Base-by-base conservation (phyloP, 92 coral and sea anemone genomes). In the Micromussa lordhowensis region DNA sequence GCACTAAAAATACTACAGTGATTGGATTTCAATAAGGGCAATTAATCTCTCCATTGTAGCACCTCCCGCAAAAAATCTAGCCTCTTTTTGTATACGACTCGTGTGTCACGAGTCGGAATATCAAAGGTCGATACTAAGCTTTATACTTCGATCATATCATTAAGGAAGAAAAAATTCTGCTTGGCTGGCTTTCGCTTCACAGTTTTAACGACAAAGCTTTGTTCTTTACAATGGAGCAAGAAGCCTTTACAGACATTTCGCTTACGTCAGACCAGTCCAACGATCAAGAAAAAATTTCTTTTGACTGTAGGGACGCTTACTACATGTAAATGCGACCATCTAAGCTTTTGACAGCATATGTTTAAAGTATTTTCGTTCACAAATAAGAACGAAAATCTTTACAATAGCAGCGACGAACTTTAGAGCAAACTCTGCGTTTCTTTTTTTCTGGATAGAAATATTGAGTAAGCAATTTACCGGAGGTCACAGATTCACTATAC, bases 401-500 rank as follows among this genome's bases (percentile, higher is more conserved):
- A 24, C 73, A 68, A 58, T 13, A 34, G 32, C 34, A 18, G 17
- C 15, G 16, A 17, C 54, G 71, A 74, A 55, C n/a, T 32, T n/a
- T 3, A 74, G 31, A 24, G 49, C 44, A 71, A 21, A 21, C 7
- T 19, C 26, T 71, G 26, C 77, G 21, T 71, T 71, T 71, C 48
- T 71, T 30, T 7, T 32, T 35, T 7, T 3, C 2, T n/a, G 48
- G 24, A 18, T 44, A 44, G 24, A 32, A 51, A 77, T 77, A 48
- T 77, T 22, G 58, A 48, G 59, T 48, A 77, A 48, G 22, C 31
- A 54, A 73, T 64, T 51, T 68, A 77, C 68, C 89, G 89, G 89
- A 86, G 89, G 89, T 86, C 83, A 86, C 80, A 58, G 82, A 78
- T 40, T 35, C 51, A 44, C 51, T 44, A 44, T 44, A 8, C 68